Evolutionary conservation across 2,888 invertebrate genomes (phyloP), one percentile per base, ranked within the genome.

Genomic region (Anticlea derivata): DNA sequence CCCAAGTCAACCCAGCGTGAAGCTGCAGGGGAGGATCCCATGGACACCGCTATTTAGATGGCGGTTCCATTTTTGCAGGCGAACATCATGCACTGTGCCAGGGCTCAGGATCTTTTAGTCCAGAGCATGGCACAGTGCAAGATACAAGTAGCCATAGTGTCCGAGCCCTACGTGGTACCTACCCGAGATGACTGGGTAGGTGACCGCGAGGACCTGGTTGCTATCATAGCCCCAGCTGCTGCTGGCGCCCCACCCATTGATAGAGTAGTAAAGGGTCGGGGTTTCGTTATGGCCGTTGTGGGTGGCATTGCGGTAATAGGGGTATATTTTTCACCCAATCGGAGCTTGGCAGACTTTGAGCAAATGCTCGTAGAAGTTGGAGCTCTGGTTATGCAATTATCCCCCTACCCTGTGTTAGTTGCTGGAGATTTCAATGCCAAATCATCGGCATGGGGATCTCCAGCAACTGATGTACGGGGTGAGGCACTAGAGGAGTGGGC

Each of bases 361-460:
- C 2, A 17, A 3, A 3, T 17, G 2, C 17, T 17, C 17, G 17
- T 3, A 3, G 17, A 17, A 17, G 17, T 17, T 17, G 17, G 17
- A 4, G 4, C 17, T 4, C 4, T 17, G 2, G 17, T 17, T 17
- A 4, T 2, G 17, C 17, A 17, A 4, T 4, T 4, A 17, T 4
- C 17, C 17, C 48, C 39, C n/a, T n/a, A 39, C 41, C 41, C 50
- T 48, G 48, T 48, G 51, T 47, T 51, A 45, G 51, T 47, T 50
- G 47, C 44, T 50, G 48, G 51, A 48, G 48, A 51, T 47, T 44
- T 48, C 22, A 49, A 34, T 13, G 39, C 30, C 23, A 37, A 30
- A 22, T 46, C 17, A 29, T 20, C 8, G 8, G n/a, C 7, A 10
- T 7, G 50, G 17, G 17, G 17, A 4, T 17, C 17, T 17, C 17